A percentile compares a stretch with the other conserved stretches of the same genome.
Conservation (phyloP, 2,888 invertebrate genomes). For the Heliconius aoede region DNA sequence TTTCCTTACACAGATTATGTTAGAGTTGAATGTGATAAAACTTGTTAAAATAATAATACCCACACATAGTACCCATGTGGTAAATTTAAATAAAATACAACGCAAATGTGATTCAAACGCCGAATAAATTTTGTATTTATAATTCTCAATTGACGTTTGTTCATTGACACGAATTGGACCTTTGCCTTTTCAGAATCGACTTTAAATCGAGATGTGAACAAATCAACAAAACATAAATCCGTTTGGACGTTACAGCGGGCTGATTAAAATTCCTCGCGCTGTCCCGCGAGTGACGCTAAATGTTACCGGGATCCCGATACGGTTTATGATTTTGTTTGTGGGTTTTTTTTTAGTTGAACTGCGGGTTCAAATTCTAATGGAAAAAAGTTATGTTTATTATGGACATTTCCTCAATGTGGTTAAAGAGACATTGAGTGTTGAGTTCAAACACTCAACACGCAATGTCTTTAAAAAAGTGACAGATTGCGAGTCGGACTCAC, state of each 20-base stretch:
- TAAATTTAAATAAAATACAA: slow-evolving; percentile 19
- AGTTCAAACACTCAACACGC: background rate
- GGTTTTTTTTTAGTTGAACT: slow-evolving; percentile 19
- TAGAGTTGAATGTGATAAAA: no score
- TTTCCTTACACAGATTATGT: no score
- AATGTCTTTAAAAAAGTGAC: background rate
- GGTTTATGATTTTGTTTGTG: slow-evolving; percentile 9
- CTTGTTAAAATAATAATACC: background rate
- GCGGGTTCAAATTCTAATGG: background rate
- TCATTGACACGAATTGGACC: slow-evolving; percentile 53
- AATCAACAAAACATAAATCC: slow-evolving; percentile 60
- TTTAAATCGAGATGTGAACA: slow-evolving; percentile 63
- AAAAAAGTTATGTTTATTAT: background rate
- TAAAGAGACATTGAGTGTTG: background rate
- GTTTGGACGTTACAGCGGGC: slow-evolving; percentile 53
- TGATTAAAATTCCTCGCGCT: slow-evolving; percentile 58
- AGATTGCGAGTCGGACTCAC: background rate
- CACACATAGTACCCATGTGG: background rate
- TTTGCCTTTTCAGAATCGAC: slow-evolving; percentile 59
- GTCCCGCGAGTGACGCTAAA: slow-evolving; percentile 48
- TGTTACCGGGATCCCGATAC: slow-evolving; percentile 38
- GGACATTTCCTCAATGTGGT: background rate
- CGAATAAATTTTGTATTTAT: slow-evolving; percentile 26
- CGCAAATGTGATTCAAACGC: slow-evolving; percentile 19
- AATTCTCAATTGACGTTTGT: slow-evolving; percentile 30